Conservation (phyloP, 2,797 vertebrate species). For the Rhinoraja longicauda region DNA sequence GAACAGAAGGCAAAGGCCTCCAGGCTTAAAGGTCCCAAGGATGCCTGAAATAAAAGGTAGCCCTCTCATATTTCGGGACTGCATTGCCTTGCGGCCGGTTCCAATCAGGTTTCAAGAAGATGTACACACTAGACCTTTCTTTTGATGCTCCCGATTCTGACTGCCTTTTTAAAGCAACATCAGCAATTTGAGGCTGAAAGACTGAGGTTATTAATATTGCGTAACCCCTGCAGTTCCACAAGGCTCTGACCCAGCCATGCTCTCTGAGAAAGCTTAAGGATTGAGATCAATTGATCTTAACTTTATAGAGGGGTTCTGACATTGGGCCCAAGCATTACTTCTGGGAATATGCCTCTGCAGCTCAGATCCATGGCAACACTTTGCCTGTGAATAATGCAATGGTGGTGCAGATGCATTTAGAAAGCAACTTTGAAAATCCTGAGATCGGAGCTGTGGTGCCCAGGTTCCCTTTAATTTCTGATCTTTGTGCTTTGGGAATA, state of each 20-base stretch:
- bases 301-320: neutral
- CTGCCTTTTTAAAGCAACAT: neutral
- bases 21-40: neutral
- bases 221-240: neutral
- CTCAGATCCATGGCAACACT: neutral
- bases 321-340: too few relatives aligned
- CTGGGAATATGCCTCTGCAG: neutral
- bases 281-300: neutral
- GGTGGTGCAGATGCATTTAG: neutral
- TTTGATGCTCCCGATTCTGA: neutral
- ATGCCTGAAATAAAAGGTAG: conserved; percentile 9
- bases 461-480: neutral
- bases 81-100: neutral
- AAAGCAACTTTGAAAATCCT: neutral
- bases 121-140: neutral
- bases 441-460: neutral
- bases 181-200: neutral
- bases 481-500: neutral
- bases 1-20: neutral
- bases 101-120: neutral
- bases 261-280: neutral
- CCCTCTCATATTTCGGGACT: neutral
- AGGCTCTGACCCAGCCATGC: too few relatives aligned
- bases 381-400: neutral
- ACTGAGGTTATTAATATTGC: neutral